These are phyloP conservation scores for Ditula angustiorana DNA, from an alignment of 2,888 invertebrate genomes.

Conservation along the genomic window DNA sequence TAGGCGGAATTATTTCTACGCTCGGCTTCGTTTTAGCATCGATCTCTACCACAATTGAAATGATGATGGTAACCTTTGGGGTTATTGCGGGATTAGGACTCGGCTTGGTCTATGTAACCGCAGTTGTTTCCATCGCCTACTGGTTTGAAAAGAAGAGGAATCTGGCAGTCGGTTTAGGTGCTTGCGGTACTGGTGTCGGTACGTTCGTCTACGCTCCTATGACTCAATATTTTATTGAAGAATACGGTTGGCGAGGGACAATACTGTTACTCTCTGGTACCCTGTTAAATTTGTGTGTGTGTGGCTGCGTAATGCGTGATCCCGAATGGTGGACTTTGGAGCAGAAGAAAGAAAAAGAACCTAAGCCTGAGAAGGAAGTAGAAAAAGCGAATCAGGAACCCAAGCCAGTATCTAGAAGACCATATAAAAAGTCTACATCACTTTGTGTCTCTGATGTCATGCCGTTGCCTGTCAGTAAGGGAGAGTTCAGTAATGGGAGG, in stretches of 20 bases:
- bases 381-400: conserved; percentile 45
- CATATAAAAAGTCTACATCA: conserved; percentile 80
- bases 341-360: conserved; percentile 79
- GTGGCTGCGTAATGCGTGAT: conserved; percentile 94
- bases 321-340: conserved; percentile 92
- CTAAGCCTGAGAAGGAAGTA: conserved; percentile 42
- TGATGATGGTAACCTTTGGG: conserved; percentile 94
- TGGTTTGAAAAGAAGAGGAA: conserved; percentile 96
- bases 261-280: conserved; percentile 93
- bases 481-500: conserved; percentile 21
- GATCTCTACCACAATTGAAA: conserved; percentile 89
- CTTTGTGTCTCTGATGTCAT: conserved; percentile 69
- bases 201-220: conserved; percentile 95
- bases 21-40: conserved; percentile 92
- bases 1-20: conserved; percentile 90
- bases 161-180: conserved; percentile 94
- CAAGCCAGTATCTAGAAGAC: conserved; percentile 61
- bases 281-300: conserved; percentile 93
- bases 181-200: conserved; percentile 95
- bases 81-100: conserved; percentile 93
- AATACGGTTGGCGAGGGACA: conserved; percentile 95
- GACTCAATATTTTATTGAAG: conserved; percentile 91
- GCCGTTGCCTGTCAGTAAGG: conserved; percentile 6
- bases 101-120: conserved; percentile 94
- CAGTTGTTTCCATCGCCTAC: conserved; percentile 96